Evolutionary conservation across 2,113 vertebrate genomes (phyloP).

Genomic region (Tupaia tana): DNA sequence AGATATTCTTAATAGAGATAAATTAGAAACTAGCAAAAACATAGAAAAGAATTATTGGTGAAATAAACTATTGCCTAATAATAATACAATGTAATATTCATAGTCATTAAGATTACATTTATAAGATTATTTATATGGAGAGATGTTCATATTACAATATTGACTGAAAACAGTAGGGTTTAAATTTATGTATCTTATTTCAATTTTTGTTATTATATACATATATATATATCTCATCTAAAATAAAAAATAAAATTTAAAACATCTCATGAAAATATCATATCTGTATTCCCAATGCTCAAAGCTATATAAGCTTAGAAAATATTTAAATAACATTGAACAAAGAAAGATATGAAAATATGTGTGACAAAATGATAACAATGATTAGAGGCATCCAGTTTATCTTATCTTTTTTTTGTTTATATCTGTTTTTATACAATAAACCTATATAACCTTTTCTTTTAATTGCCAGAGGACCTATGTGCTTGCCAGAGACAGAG

Average conservation of each 20-base stretch:
- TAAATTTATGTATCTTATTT: neutral
- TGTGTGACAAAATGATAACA: neutral
- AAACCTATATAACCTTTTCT: neutral
- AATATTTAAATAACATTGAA: slow-evolving; percentile 44
- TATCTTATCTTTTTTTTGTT: neutral
- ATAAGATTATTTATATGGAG: neutral
- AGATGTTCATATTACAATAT: neutral
- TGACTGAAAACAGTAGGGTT: neutral
- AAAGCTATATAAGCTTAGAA: neutral
- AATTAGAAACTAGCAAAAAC: neutral
- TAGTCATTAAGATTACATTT: slow-evolving; percentile 4
- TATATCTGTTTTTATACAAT: slow-evolving; percentile 20
- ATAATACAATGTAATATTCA: neutral
- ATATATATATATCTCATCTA: neutral
- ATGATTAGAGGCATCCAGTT: neutral
- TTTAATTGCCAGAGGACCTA: too few relatives aligned
- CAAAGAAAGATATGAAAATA: neutral
- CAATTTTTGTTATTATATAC: neutral
- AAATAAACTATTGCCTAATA: neutral
- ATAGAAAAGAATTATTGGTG: neutral
- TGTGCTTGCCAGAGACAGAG: too few relatives aligned
- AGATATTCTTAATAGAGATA: neutral
- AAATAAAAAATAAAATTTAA: too few relatives aligned
- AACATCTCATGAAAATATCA: neutral
- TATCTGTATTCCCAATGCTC: neutral